Base-by-base conservation (phyloP, 2,113 vertebrate genomes). In the Ammodramus savannarum region DNA sequence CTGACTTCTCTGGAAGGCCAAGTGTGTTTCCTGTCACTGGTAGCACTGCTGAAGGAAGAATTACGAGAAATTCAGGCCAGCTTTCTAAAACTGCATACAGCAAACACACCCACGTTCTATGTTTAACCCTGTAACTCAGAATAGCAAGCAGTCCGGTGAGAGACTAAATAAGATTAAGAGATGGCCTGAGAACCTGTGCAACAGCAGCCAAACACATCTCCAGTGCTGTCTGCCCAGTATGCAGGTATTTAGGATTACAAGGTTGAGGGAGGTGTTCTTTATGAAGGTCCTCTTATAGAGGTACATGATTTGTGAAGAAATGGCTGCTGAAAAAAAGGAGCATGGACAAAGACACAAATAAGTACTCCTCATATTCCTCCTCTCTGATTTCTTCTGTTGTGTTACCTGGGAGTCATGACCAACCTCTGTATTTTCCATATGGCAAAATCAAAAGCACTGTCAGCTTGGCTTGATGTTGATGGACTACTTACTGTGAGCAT, bases 361-460 rank as follows among this genome's bases (percentile, higher is more conserved):
- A 41, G 3, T 43, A 34, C 3, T 65, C 11, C 2, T 74, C 0
- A 0, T n/a, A 38, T 49, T 46, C 75, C 9, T 59, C 13, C 15
- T 19, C 10, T 69, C 19, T 67, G 19, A 71, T 71, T 82, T 62
- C 21, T 89, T 82, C 23, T 85, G 7, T 51, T 89, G 19, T 14
- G 9, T 69, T 73, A 15, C 12, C 38, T 41, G 52, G 41, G 29
- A 85, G 39, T 57, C 8, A 66, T 32, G 29, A 82, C 3, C 34
- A 87, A 1, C 16, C 32, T 68, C 38, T 43, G 2, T 25, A 38
- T 36, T 36, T 89, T 91, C 44, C 44, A 54, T 20, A 34, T 0
- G 3, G 34, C 16, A 85, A 69, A 80, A 73, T n/a, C 11, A 2
- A 59, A 77, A 82, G 15, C 22, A 29, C 26, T 19, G 13, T 58